Percentiles rank a stretch among this genome's conserved stretches.
phyloP scores from a whole-genome alignment of 2,113 vertebrate genomes.

The Callaeas wilsoni region DNA sequence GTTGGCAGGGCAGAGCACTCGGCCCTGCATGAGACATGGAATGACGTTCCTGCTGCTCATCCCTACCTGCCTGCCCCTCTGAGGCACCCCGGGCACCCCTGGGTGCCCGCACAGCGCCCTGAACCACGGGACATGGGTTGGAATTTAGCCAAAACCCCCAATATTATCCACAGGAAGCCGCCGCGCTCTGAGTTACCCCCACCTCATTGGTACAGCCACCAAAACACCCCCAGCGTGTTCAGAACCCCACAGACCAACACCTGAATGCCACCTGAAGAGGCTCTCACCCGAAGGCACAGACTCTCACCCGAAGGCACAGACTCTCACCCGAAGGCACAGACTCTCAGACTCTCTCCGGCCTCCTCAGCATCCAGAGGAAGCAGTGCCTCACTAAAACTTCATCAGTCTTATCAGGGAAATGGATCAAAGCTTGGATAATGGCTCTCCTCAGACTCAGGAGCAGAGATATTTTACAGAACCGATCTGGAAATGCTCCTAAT shows the following conservation, averaged over 20 bases:
- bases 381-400: not conserved
- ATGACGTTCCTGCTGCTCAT: not conserved
- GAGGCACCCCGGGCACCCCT: not conserved
- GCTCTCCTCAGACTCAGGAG: not conserved
- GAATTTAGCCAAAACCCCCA: not conserved
- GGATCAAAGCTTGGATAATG: not conserved
- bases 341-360: not conserved
- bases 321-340: not conserved
- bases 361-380: not conserved
- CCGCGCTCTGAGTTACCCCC: not conserved
- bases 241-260: accelerated
- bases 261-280: accelerated
- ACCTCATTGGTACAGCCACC: not conserved
- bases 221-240: accelerated
- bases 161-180: accelerated
- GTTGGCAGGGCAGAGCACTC: not conserved
- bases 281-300: not conserved
- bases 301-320: too few species aligned
- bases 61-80: not conserved
- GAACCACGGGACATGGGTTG: accelerated
- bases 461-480: not conserved
- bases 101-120: not conserved
- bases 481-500: not conserved
- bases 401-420: not conserved
- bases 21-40: not conserved